Conservation (phyloP, 2,888 invertebrate genomes). For the Xylota segnis region DNA sequence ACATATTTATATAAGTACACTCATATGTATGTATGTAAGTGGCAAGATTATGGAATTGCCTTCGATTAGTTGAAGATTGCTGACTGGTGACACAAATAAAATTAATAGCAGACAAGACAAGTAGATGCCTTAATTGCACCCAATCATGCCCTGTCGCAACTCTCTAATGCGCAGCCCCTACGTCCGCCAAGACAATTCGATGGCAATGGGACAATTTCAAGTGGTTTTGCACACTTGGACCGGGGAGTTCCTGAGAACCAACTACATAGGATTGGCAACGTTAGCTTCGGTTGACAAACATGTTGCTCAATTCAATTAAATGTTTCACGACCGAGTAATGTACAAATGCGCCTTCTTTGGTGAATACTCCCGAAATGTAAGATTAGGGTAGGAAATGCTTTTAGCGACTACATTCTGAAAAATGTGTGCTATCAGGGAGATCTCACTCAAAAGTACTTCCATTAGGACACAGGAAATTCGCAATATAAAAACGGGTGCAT, state of each 20-base stretch:
- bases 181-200: constrained; percentile 2
- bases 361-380: constrained; percentile 1
- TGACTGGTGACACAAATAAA: constrained; percentile 38
- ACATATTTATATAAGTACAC: constrained; percentile 1
- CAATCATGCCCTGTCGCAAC: constrained; percentile 46
- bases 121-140: constrained; percentile 49
- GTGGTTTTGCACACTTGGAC: constrained; percentile 49
- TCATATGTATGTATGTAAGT: too few relatives aligned
- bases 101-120: constrained; percentile 35
- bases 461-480: constrained; percentile 58
- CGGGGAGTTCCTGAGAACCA: constrained; percentile 6
- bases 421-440: constrained; percentile 20
- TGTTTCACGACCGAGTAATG: constrained; percentile 14
- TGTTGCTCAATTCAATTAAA: constrained; percentile 29
- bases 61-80: constrained; percentile 23
- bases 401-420: constrained; percentile 4
- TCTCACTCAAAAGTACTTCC: constrained; percentile 34
- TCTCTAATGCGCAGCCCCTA: constrained; percentile 25
- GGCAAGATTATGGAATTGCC: constrained; percentile 10
- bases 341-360: neutral
- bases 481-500: constrained; percentile 15
- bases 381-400: neutral
- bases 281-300: constrained; percentile 26
- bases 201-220: constrained; percentile 46
- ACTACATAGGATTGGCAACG: constrained; percentile 21